Evolutionary conservation across 1,140 invertebrate genomes (phyloP), one percentile per base, ranked within the genome.

Genomic region (Tribolium castaneum): DNA sequence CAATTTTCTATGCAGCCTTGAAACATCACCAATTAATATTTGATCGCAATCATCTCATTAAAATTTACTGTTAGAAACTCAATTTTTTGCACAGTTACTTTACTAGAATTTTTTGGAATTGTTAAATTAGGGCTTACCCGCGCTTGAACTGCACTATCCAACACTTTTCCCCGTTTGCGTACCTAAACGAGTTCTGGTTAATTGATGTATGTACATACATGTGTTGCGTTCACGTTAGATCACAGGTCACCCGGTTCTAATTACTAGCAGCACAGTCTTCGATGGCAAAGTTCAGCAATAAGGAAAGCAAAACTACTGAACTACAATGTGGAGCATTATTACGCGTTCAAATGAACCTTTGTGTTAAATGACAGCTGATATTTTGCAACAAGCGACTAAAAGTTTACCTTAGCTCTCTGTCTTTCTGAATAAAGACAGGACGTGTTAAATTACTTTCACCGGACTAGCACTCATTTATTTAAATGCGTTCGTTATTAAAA

Each of bases 391-490:
- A 62, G 12, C 19, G 10, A 6, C 30, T 62, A 22, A 62, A 66
- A 66, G 59, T 66, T 35, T 66, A 35, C 59, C 59, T 34, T 35
- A 35, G 59, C 59, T 66, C 59, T 66, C 59, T 66, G 59, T 66
- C 59, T 66, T 66, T 66, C 35, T 35, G 59, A 66, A 66, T 66
- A 66, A 66, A 30, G 59, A 66, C 30, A 66, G n/a, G 30, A 66
- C 59, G 59, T 66, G 30, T 66, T 66, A 66, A 66, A 66, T 66
- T 66, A 66, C 59, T 66, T 66, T 66, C 59, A 66, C 59, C 34
- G 54, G 19, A 30, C 22, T 45, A 45, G 9, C 22, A 9, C 56
- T 7, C 19, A 13, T 54, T 54, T 54, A 19, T 16, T 54, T 16
- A 16, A 54, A 54, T 54, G 52, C 54, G 19, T 35, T 35, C 34